Conservation (phyloP, 2,113 vertebrate species). For the Hippolais icterina region DNA sequence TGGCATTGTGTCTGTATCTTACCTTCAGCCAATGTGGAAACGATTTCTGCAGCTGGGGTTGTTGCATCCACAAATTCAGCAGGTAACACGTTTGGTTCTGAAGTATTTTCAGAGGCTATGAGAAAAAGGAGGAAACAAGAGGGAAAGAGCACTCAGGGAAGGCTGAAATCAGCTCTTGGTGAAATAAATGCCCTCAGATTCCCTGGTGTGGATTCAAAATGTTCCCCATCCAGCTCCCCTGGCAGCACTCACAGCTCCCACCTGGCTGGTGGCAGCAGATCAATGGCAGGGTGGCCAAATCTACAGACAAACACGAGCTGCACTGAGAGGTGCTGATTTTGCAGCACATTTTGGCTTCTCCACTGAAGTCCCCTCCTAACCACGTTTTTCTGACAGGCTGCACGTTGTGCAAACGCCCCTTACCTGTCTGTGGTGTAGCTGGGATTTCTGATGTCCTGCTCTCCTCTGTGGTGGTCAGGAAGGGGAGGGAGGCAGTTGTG, state of each 20-base stretch:
- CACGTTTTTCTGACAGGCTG: rapidly evolving
- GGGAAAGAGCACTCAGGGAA: background rate
- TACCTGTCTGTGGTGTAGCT: rapidly evolving
- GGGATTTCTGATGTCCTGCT: background rate
- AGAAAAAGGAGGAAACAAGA: background rate
- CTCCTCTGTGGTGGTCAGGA: background rate
- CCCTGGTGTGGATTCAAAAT: background rate
- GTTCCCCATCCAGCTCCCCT: background rate
- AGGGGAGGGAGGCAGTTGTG: background rate
- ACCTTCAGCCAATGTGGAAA: background rate
- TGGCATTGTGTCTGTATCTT: background rate
- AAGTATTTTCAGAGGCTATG: background rate
- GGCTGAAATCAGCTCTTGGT: background rate
- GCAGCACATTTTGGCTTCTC: background rate
- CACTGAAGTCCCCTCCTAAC: background rate
- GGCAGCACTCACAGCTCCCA: background rate
- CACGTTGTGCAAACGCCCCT: background rate
- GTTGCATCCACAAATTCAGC: rapidly evolving
- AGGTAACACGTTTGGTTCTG: rapidly evolving
- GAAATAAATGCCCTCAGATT: background rate
- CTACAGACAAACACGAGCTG: background rate
- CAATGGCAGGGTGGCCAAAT: background rate
- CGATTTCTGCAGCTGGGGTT: background rate
- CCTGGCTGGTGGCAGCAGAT: background rate
- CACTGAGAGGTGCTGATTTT: background rate